Conservation (phyloP, 2,797 vertebrate genomes). For the Channa striata region DNA sequence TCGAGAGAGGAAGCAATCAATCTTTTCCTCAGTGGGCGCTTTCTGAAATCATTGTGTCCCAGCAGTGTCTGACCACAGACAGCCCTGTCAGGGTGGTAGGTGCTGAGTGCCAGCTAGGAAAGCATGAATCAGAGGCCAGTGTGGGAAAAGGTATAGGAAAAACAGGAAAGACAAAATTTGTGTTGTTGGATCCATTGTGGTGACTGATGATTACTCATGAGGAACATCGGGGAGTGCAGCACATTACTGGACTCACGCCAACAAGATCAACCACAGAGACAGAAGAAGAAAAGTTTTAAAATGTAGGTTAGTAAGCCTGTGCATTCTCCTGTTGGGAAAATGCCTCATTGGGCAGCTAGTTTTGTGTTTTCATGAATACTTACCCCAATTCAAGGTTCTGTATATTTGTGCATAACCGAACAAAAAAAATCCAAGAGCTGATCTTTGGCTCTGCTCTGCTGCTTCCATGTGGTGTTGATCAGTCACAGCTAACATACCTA, state of each 20-base stretch:
- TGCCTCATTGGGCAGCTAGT: neutral
- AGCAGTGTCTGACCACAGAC: constrained; percentile 28
- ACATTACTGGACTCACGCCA: constrained; percentile 58
- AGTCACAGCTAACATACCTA: constrained; percentile 79
- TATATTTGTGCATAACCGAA: constrained; percentile 29
- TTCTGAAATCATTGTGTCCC: constrained; percentile 31
- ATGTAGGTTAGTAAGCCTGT: neutral
- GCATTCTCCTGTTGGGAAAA: neutral
- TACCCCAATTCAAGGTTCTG: neutral
- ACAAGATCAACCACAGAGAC: constrained; percentile 25
- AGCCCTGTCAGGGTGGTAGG: constrained; percentile 41
- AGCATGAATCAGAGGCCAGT: constrained; percentile 64
- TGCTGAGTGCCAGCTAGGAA: constrained; percentile 53
- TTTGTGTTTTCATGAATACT: constrained; percentile 1
- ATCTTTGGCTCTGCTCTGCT: constrained; percentile 52
- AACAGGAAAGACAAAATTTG: constrained; percentile 72
- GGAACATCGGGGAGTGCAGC: constrained; percentile 44
- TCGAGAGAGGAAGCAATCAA: constrained; percentile 68
- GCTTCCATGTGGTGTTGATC: constrained; percentile 75
- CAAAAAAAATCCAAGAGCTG: constrained; percentile 37
- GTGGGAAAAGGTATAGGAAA: constrained; percentile 60
- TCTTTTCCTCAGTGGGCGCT: constrained; percentile 47
- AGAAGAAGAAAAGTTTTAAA: constrained; percentile 26
- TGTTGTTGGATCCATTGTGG: constrained; percentile 64
- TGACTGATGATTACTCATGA: constrained; percentile 66